Base-by-base conservation (phyloP, 2,888 invertebrate species). In the Drosophila gaucha region DNA sequence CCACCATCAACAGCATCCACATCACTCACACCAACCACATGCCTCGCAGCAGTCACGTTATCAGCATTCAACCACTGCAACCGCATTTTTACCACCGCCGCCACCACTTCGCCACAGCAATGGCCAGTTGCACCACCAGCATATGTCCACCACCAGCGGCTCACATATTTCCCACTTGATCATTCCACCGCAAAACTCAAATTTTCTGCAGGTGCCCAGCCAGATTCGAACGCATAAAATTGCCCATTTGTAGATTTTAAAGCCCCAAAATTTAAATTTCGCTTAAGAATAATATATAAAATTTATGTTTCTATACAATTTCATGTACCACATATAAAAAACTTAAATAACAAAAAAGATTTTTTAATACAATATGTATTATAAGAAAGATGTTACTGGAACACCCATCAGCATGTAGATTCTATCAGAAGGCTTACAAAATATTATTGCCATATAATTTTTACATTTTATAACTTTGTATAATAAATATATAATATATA, bases 171-270 rank as follows among this genome's bases (percentile, higher is more conserved):
- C 88, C n/a, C 89, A 89, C 36, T 65, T 89, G 69, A 74, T 89
- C 31, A 89, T 89, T 59, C 90, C 90, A 30, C 90, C 90, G n/a
- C 90, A 89, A 56, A 90, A 90, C 64, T 67, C 89, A 6, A 90
- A 89, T 14, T 89, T 79, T 56, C 56, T 89, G 43, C 90, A 90
- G 64, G 89, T 90, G 47, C 90, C 90, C 54, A 74, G 72, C 26
- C 74, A 78, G 35, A 75, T 83, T 5, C 67, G 74, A 35, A 33
- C 73, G 2, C 80, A 76, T 47, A 84, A 79, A 60, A 69, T 89
- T 49, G 86, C 86, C 30, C 89, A 90, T 47, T 63, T 89, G 68
- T 89, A 78, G 36, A 52, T 26, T 47, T n/a, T 1, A 38, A 12
- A 16, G 6, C 1, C 10, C 26, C 8, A 43, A 26, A 6, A 26